Evolutionary conservation across 2,888 invertebrate species (phyloP), one percentile per base, ranked within the genome.

Genomic region (Melinopterus prodromus): DNA sequence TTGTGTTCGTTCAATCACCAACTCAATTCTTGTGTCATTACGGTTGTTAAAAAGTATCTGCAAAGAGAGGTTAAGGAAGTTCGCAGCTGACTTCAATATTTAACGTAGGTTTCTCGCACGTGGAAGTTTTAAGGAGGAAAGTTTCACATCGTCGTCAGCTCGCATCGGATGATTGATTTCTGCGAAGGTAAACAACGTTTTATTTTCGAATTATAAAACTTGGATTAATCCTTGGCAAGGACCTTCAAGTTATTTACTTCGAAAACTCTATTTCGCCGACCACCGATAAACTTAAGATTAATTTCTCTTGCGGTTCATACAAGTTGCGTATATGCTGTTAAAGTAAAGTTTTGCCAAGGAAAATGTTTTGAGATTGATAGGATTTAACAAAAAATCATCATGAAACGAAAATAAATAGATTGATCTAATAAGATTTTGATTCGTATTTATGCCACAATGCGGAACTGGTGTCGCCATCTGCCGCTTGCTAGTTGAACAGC

Each of bases 161-260:
- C 71, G 72, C 70, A 71, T 69, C 77, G 53, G 77, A 77, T 79
- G 79, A 79, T 79, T 79, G 79, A 79, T 79, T 77, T 76, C 35
- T 36, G 26, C 16, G 16, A 77, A 77, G 69, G 79, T 72, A 79
- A 79, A 79, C 72, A 79, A 53, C 77, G 69, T 72, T 79, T 79
- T 79, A 79, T 77, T 79, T 79, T 77, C 53, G 77, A 79, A 72
- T 79, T 79, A 79, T 79, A 76, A 79, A 79, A 79, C 79, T 79
- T 79, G 76, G 79, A 79, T 79, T 79, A 79, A 79, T 79, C 71
- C 77, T 15, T 38, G 70, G 69, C 15, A 14, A 38, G 16, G 53
- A 75, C 35, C 37, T 36, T 53, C 5, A 26, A 16, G 71, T 12
- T 71, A 75, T 78, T 78, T 78, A 75, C 78, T 75, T 78, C 72